These are phyloP conservation scores for Paramormyrops hopkinsi DNA, from an alignment of 2,797 vertebrate genomes.

Conservation along the genomic window DNA sequence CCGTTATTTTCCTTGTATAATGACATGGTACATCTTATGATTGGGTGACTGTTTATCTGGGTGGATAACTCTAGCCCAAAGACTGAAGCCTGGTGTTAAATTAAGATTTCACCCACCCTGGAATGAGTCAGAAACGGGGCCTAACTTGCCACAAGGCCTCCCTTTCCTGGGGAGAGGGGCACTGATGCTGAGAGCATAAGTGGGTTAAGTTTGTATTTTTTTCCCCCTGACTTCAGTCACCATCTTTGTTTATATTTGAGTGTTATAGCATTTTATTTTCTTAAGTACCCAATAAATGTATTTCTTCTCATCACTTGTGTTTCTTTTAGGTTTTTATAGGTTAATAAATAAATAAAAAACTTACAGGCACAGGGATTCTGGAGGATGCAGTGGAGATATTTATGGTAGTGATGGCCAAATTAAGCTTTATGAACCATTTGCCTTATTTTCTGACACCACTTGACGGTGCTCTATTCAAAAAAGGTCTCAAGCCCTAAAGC, in stretches of 20 bases:
- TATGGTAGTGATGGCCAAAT: not conserved
- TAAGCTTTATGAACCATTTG: not conserved
- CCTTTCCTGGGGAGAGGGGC: not conserved
- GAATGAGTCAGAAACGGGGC: not conserved
- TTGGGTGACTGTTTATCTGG: not conserved
- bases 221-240: slow-evolving; percentile 38
- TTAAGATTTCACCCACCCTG: not conserved
- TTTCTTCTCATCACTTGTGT: slow-evolving; percentile 7
- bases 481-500: not conserved
- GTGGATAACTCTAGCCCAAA: not conserved
- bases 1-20: not conserved
- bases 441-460: not conserved
- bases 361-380: not conserved
- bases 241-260: slow-evolving; percentile 39
- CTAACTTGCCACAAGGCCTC: not conserved
- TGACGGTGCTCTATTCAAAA: not conserved
- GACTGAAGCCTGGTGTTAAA: not conserved
- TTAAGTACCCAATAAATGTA: slow-evolving; percentile 51
- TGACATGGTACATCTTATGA: not conserved
- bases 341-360: not conserved
- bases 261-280: slow-evolving; percentile 45
- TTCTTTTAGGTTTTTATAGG: not conserved
- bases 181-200: not conserved
- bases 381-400: not conserved
- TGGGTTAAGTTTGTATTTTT: slow-evolving; percentile 31